phyloP scores from a whole-genome alignment of 2,888 invertebrate genomes.

The Watsonalla binaria region DNA sequence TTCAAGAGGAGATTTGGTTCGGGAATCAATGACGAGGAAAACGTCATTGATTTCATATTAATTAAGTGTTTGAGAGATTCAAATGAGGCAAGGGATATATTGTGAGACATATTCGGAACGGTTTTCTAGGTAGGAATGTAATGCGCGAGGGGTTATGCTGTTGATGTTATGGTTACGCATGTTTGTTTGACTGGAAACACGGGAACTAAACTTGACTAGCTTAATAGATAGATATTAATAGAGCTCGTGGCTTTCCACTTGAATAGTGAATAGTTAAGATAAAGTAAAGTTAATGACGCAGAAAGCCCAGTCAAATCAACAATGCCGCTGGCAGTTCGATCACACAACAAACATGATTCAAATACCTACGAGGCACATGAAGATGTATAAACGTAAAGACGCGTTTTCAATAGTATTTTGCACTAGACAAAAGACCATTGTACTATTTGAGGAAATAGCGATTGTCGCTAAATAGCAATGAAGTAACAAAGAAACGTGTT shows the following conservation, averaged over 20 bases:
- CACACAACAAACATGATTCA: conserved; percentile 36
- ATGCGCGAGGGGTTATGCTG: conserved; percentile 20
- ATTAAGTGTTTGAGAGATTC: no score
- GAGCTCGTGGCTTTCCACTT: conserved; percentile 19
- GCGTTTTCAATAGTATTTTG: conserved; percentile 31
- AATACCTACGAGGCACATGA: conserved; percentile 8
- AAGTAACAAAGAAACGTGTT: conserved; percentile 56
- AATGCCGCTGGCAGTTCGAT: conserved; percentile 23
- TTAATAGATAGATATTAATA: conserved; percentile 30
- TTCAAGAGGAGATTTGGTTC: no score
- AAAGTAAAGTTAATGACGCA: conserved; percentile 27
- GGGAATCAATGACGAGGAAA: no score
- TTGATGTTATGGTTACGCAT: conserved; percentile 43
- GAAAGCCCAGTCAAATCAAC: conserved; percentile 22
- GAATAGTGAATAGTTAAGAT: conserved; percentile 30
- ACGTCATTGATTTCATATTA: no score
- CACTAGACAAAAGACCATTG: conserved; percentile 61
- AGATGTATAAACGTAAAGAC: conserved; percentile 14
- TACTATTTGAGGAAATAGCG: conserved; percentile 47
- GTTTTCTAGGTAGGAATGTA: no score
- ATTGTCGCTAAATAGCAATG: conserved; percentile 48
- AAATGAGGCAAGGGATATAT: no score
- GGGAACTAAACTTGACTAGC: conserved; percentile 34
- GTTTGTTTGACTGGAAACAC: conserved; percentile 18
- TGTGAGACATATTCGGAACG: no score